phyloP scores from a whole-genome alignment of 2,797 vertebrate genomes.

The Cuculus canorus region DNA sequence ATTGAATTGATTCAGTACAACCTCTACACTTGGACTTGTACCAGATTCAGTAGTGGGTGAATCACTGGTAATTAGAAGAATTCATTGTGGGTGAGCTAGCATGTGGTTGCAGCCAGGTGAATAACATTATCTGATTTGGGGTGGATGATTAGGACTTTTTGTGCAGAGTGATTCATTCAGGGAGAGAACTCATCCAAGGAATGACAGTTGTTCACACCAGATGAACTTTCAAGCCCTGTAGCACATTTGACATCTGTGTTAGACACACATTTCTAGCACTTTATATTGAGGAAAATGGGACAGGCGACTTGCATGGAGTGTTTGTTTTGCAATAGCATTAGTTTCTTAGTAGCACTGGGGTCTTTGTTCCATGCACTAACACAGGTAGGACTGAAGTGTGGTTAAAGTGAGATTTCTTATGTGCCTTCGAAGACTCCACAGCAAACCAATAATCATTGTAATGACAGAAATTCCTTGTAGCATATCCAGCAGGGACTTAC shows the following conservation, averaged over 20 bases:
- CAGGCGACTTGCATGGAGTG: not conserved
- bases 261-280: not conserved
- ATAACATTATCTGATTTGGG: slow-evolving; percentile 26
- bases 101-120: not conserved
- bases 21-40: not conserved
- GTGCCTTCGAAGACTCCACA: not conserved
- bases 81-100: not conserved
- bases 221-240: slow-evolving; percentile 3
- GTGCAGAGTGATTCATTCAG: slow-evolving; percentile 6
- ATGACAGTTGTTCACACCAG: not conserved
- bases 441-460: not conserved
- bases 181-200: not conserved
- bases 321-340: not conserved
- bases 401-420: not conserved
- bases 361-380: not conserved
- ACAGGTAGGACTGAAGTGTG: not conserved
- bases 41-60: not conserved
- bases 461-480: not conserved
- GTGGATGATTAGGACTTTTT: not conserved
- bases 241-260: not conserved
- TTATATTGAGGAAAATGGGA: not conserved
- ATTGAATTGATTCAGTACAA: not conserved
- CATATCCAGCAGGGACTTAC: not conserved
- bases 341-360: not conserved
- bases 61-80: not conserved